Percentiles rank a stretch among this genome's conserved stretches.
These are phyloP conservation scores for Coracopsis vasa DNA, from an alignment of 2,113 vertebrate species.

Conservation along the genomic window DNA sequence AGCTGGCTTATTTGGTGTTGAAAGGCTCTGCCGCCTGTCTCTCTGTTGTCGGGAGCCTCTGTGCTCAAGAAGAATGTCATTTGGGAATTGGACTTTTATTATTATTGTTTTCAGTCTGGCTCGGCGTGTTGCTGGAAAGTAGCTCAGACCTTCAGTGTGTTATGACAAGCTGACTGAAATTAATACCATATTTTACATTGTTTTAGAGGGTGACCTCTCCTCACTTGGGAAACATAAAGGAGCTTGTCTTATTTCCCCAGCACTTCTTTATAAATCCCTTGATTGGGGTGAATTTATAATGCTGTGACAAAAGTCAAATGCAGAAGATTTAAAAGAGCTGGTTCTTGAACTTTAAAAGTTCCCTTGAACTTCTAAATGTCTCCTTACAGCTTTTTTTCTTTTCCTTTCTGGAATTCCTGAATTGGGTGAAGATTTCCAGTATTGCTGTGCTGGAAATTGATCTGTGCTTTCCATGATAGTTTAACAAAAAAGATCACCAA, in stretches of 20 bases:
- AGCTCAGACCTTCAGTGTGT: slow-evolving; percentile 26
- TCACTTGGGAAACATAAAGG: not conserved
- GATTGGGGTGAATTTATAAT: not conserved
- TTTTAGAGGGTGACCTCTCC: slow-evolving; percentile 32
- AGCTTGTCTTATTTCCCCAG: slow-evolving; percentile 24
- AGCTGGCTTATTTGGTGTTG: not conserved
- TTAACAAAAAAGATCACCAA: not conserved
- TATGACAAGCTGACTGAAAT: slow-evolving; percentile 4
- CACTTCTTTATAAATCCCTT: not conserved
- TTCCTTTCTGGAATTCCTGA: not conserved
- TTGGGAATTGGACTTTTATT: not conserved
- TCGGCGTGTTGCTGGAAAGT: not conserved
- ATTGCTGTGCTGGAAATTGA: not conserved
- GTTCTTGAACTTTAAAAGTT: slow-evolving; percentile 13
- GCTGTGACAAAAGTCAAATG: not conserved
- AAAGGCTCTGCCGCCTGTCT: not conserved
- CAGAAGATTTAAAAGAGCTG: not conserved
- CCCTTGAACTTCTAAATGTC: not conserved
- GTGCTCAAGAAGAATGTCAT: not conserved
- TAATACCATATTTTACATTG: slow-evolving; percentile 38
- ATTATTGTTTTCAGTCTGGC: slow-evolving; percentile 17
- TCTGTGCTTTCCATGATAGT: not conserved
- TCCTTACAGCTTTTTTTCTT: not conserved
- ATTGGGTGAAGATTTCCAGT: not conserved
- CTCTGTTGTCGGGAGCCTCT: not conserved